Base-by-base conservation (phyloP, 92 coral and sea anemone genomes). In the Bergia sp. region DNA sequence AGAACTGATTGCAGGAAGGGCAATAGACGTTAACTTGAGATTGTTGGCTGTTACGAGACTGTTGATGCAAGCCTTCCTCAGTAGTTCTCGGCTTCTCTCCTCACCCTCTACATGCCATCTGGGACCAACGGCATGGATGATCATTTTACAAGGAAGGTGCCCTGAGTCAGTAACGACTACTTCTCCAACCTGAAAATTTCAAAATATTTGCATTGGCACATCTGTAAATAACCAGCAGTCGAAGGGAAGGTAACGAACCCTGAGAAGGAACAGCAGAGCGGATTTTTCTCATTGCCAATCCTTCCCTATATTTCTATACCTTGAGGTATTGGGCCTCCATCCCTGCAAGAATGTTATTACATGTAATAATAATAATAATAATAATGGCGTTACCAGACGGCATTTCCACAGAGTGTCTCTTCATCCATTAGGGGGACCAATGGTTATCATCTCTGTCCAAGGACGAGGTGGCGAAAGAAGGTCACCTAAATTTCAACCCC, bases 1-100 rank as follows among this genome's bases (percentile, higher is more conserved):
- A 2, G 98, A 93, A 78, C 95, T 91, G 42, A 93, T 93, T 0
- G 96, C 94, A n/a, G 98, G 92, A 41, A 93, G 47, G 11, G 94
- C 92, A 29, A 93, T 76, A 1, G 92, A 89, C 0, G 12, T 49
- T 12, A 85, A 76, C 1, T 10, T 41, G 6, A 78, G 39, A 0
- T 79, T 15, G 66, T 76, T 12, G 0, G 87, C 90, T 42, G 47
- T 7, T 2, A 3, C 36, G 2, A 90, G 44, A 81, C 92, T 85
- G 21, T 79, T 69, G 29, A 45, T 4, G 41, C 82, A 82, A 29
- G 92, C 86, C 13, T 20, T 37, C 16, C 69, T 0, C 36, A 90
- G 88, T 40, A 90, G 71, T 4, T 71, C 5, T 37, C 64, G 29
- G 45, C 86, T 80, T 65, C 12, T 29, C 37, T 69, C 65, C 1